Conservation (phyloP, 1,140 invertebrate genomes). For the Hyphantria cunea region DNA sequence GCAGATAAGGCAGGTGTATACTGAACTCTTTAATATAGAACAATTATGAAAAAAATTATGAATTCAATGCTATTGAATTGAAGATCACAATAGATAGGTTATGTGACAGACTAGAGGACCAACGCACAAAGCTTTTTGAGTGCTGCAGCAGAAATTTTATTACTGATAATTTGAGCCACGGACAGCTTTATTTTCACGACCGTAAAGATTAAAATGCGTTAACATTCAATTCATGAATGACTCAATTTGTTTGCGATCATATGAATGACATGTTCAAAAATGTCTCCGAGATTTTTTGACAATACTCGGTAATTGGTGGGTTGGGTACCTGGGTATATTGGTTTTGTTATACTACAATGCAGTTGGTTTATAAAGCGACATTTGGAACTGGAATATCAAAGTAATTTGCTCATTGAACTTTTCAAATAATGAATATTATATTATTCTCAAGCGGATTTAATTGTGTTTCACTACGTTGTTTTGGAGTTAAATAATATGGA, state of each 20-base stretch:
- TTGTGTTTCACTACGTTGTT: conserved; percentile 35
- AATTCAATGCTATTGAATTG: conserved; percentile 58
- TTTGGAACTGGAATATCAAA: conserved; percentile 56
- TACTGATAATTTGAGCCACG: conserved; percentile 13
- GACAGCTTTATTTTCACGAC: conserved; percentile 8
- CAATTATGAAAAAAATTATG: conserved; percentile 57
- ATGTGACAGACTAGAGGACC: conserved; percentile 77
- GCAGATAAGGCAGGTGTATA: conserved; percentile 62
- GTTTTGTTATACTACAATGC: conserved; percentile 73
- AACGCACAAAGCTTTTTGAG: conserved; percentile 68
- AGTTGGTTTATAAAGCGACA: conserved; percentile 64
- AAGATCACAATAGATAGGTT: conserved; percentile 74
- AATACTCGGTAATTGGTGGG: conserved; percentile 79
- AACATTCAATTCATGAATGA: conserved; percentile 17
- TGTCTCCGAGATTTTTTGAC: conserved; percentile 76
- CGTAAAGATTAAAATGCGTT: conserved; percentile 43
- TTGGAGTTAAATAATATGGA: no score
- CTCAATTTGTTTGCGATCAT: conserved; percentile 37
- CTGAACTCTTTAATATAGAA: conserved; percentile 60
- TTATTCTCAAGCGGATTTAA: conserved; percentile 35
- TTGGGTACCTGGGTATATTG: conserved; percentile 74
- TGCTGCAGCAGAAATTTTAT: conserved; percentile 41
- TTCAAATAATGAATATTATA: conserved; percentile 35
- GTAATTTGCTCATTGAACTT: conserved; percentile 61
- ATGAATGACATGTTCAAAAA: conserved; percentile 77